phyloP scores from a whole-genome alignment of 2,113 vertebrate species.

The Irena cyanogastra region DNA sequence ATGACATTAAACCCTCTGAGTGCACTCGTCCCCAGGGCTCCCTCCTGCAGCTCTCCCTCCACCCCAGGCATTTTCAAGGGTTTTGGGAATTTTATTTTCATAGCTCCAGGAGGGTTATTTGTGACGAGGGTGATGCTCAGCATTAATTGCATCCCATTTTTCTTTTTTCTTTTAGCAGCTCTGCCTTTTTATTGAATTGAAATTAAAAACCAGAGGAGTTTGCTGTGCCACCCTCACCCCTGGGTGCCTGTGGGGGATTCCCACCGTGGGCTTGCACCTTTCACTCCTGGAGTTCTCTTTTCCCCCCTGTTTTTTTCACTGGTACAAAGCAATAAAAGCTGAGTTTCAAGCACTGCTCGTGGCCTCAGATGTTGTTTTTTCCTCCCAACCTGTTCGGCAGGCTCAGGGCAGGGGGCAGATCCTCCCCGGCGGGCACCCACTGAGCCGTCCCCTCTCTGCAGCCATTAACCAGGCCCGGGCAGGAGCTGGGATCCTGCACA shows the following conservation, averaged over 20 bases:
- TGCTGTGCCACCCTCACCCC: neutral
- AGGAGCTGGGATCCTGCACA: neutral
- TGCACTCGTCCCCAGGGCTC: neutral
- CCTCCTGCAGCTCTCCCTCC: neutral
- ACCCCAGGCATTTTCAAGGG: neutral
- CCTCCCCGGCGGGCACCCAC: neutral
- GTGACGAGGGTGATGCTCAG: neutral
- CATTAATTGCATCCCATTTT: neutral
- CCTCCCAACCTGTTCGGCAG: neutral
- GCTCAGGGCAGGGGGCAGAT: neutral
- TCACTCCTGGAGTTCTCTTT: neutral
- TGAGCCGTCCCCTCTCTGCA: conserved; percentile 23
- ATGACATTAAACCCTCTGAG: neutral
- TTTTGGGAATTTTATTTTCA: neutral
- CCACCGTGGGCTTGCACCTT: neutral
- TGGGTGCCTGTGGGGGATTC: neutral
- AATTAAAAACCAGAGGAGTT: neutral
- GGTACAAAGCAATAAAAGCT: neutral
- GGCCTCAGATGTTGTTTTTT: neutral
- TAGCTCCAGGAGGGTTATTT: neutral
- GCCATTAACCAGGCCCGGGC: neutral
- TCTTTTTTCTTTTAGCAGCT: neutral
- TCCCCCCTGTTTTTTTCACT: rapidly evolving
- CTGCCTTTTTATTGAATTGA: neutral
- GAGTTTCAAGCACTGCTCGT: neutral